Conservation (phyloP, 2,113 vertebrate genomes). For the Mormoops blainvillei region DNA sequence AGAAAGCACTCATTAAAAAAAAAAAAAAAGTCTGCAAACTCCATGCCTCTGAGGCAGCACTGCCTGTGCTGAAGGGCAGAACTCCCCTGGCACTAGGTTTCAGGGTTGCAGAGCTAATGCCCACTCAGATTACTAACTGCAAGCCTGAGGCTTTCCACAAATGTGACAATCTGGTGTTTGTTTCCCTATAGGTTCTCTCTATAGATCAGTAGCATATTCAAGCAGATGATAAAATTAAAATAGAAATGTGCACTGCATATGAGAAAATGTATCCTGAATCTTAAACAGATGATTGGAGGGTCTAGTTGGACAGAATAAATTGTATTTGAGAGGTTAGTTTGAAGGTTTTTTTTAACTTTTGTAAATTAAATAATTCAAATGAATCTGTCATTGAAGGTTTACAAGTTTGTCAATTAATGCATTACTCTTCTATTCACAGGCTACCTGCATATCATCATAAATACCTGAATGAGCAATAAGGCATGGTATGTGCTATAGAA, state of each 20-base stretch:
- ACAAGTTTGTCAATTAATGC: neutral
- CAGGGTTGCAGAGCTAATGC: neutral
- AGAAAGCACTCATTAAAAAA: neutral
- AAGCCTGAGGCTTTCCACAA: neutral
- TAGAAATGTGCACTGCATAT: neutral
- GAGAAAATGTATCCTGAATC: neutral
- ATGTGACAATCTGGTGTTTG: neutral
- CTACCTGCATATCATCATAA: neutral
- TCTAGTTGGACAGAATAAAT: neutral
- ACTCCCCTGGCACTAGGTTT: neutral
- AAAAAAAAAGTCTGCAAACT: neutral
- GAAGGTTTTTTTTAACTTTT: conserved; percentile 55
- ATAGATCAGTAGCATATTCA: neutral
- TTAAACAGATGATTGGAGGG: conserved; percentile 17
- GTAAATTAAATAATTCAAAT: neutral
- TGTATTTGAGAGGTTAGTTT: neutral
- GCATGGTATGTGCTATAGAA: neutral
- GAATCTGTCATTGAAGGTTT: neutral
- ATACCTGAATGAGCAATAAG: neutral
- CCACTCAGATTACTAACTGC: neutral
- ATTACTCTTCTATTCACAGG: neutral
- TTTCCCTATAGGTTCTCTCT: neutral
- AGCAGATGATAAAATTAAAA: conserved; percentile 29
- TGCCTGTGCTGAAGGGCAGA: neutral
- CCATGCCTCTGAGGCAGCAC: neutral